Conservation (phyloP, 2,888 invertebrate species). For the Conchocele bisecta region DNA sequence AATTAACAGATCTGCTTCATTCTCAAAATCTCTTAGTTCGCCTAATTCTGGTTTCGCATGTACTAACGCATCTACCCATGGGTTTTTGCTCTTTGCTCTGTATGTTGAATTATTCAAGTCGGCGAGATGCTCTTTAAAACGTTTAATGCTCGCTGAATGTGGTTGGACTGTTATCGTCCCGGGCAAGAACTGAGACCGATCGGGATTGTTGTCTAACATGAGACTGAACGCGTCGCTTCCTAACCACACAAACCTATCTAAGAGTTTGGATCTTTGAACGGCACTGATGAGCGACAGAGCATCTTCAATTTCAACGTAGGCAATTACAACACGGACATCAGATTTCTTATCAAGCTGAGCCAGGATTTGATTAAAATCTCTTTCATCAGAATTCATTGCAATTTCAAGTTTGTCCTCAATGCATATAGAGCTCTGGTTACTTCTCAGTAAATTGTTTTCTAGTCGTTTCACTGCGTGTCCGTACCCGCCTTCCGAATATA, state of each 20-base stretch:
- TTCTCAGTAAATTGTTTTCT: slow-evolving; percentile 37
- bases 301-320: slow-evolving; percentile 74
- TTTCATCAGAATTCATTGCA: slow-evolving; percentile 12
- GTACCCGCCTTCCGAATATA: slow-evolving; percentile 87
- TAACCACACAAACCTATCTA: slow-evolving; percentile 75
- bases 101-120: not conserved
- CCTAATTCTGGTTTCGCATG: not conserved
- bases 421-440: slow-evolving; percentile 49
- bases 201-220: slow-evolving; percentile 45
- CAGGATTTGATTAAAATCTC: slow-evolving; percentile 26
- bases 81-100: slow-evolving; percentile 25
- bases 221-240: slow-evolving; percentile 73
- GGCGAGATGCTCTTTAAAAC: slow-evolving; percentile 27
- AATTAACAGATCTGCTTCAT: slow-evolving; percentile 15
- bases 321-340: slow-evolving; percentile 69
- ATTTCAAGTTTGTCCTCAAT: slow-evolving; percentile 67
- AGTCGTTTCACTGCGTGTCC: slow-evolving; percentile 70
- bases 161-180: slow-evolving; percentile 57
- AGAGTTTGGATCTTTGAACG: slow-evolving; percentile 50
- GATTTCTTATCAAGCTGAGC: slow-evolving; percentile 12
- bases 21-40: not conserved
- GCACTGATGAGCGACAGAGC: slow-evolving; percentile 60
- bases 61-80: slow-evolving; percentile 26
- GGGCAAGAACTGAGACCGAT: slow-evolving; percentile 41
- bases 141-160: slow-evolving; percentile 10